These are phyloP conservation scores for Macrosiphum euphorbiae DNA, from an alignment of 2,888 invertebrate species.

Conservation along the genomic window DNA sequence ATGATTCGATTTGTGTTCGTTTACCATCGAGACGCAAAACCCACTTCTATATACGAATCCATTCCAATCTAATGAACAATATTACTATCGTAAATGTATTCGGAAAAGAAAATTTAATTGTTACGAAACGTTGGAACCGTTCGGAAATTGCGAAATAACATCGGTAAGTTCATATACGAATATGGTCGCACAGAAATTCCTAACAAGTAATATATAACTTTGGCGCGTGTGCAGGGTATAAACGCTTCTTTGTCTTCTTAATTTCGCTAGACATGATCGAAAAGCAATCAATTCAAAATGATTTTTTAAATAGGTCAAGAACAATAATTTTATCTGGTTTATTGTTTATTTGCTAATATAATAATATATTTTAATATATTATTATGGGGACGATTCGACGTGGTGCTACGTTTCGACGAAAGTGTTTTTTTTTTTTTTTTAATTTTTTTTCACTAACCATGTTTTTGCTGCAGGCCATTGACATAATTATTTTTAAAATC, in stretches of 20 bases:
- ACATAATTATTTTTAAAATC: neutral
- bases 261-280: neutral
- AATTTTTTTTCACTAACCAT: neutral
- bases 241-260: neutral
- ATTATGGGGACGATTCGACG: neutral
- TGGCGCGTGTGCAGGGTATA: neutral
- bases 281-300: neutral
- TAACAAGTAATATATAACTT: neutral
- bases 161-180: neutral
- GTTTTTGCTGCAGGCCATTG: neutral
- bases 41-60: neutral
- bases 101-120: neutral
- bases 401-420: neutral
- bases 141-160: neutral
- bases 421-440: neutral
- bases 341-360: neutral
- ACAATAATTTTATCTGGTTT: neutral
- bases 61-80: slow-evolving; percentile 20
- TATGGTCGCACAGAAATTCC: neutral
- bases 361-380: neutral
- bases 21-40: neutral
- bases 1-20: slow-evolving; percentile 23
- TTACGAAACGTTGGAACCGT: neutral
- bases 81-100: neutral
- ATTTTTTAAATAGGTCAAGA: neutral